Evolutionary conservation across 2,113 vertebrate genomes (phyloP).

Genomic region (Gymnogyps californianus): DNA sequence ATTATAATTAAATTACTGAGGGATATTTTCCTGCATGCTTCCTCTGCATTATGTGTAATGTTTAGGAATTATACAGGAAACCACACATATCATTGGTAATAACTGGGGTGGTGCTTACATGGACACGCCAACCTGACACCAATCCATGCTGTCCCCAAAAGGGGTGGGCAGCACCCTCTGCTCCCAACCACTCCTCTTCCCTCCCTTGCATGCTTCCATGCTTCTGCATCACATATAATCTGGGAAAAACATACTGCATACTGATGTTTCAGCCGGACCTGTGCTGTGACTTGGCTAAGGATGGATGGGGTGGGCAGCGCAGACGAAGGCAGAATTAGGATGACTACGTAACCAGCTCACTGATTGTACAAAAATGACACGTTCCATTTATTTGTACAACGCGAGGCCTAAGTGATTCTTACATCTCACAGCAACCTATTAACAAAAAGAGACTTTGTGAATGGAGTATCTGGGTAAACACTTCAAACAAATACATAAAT

Average conservation of each 20-base stretch:
- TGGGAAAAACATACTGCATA: background rate
- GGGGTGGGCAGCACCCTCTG: background rate
- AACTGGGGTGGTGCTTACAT: background rate
- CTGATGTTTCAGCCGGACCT: background rate
- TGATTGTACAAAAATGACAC: background rate
- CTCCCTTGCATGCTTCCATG: background rate
- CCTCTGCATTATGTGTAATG: background rate
- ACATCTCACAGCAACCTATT: slow-evolving; percentile 7
- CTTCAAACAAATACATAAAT: slow-evolving; percentile 60
- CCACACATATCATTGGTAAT: background rate
- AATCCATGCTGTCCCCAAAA: fast-evolving
- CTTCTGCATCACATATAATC: background rate
- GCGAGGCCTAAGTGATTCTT: background rate
- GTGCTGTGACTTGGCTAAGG: background rate
- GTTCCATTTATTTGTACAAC: slow-evolving; percentile 13
- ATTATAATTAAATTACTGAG: background rate
- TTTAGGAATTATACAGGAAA: background rate
- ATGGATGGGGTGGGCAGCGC: background rate
- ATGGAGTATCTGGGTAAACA: slow-evolving; percentile 34
- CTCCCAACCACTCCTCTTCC: background rate
- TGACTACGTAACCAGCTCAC: background rate
- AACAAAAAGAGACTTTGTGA: slow-evolving; percentile 34
- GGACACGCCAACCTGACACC: background rate
- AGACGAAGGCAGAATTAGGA: background rate
- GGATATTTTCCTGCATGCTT: background rate